Percentiles rank a stretch among this genome's conserved stretches.
phyloP scores from a whole-genome alignment of 92 coral and sea anemone species.

The Heteractis magnifica region DNA sequence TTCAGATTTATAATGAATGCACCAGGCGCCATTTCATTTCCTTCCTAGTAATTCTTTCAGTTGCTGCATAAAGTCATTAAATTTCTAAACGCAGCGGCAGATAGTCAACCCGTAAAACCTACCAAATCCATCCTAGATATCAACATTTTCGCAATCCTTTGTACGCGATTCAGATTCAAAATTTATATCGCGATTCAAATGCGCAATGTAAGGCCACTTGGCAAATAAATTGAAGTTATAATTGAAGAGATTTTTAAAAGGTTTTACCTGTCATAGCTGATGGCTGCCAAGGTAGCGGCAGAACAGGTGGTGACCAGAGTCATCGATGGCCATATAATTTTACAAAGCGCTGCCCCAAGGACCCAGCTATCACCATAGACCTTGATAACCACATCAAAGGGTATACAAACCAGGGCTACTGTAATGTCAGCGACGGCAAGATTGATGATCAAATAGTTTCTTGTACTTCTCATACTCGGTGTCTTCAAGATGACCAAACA shows the following conservation, averaged over 20 bases:
- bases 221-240: too few species aligned
- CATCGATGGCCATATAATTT: constrained; percentile 83
- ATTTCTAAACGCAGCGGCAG: too few species aligned
- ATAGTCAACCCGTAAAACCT: too few species aligned
- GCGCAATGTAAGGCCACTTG: too few species aligned
- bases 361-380: constrained; percentile 64
- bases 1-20: too few species aligned
- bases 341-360: constrained; percentile 71
- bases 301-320: constrained; percentile 87
- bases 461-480: constrained; percentile 81
- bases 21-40: too few species aligned
- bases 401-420: constrained; percentile 82
- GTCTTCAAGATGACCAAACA: constrained; percentile 79
- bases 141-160: too few species aligned
- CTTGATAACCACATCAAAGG: constrained; percentile 69
- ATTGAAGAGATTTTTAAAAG: background rate
- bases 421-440: constrained; percentile 82
- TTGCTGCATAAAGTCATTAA: too few species aligned
- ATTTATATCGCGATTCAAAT: too few species aligned
- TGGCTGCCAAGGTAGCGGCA: constrained; percentile 90
- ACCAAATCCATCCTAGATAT: too few species aligned
- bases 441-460: constrained; percentile 76
- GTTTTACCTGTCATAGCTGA: constrained; percentile 72
- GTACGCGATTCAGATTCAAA: too few species aligned
- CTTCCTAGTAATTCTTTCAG: too few species aligned